Evolutionary conservation across 2,797 vertebrate genomes (phyloP).

Genomic region (Nothura maculosa): DNA sequence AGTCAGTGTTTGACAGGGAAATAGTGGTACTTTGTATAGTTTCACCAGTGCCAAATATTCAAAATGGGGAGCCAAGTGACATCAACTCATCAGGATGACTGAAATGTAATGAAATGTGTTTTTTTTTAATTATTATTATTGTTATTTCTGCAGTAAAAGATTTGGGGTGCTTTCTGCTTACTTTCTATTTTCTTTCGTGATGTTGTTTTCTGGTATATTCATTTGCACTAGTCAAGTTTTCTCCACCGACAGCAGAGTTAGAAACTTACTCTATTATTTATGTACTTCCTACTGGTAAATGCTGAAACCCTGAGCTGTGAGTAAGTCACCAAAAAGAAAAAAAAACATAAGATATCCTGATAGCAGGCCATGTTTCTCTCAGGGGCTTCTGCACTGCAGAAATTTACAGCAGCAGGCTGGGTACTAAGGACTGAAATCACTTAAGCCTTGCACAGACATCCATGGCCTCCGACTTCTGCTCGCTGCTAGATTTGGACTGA

Average conservation of each 20-base stretch:
- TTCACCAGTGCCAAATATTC: neutral
- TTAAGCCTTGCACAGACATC: neutral
- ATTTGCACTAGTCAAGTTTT: neutral
- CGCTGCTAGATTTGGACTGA: neutral
- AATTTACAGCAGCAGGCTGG: fast-evolving
- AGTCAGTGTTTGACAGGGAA: neutral
- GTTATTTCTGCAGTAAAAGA: neutral
- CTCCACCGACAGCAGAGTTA: neutral
- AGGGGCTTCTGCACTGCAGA: neutral
- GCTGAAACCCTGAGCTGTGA: neutral
- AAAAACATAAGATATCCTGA: neutral
- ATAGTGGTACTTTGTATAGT: neutral
- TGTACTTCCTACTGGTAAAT: neutral
- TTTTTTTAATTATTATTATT: neutral
- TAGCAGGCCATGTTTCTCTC: neutral
- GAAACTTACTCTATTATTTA: neutral
- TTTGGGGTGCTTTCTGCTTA: neutral
- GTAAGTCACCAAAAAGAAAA: neutral
- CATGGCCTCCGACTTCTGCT: neutral
- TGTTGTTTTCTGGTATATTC: neutral
- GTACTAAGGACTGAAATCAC: neutral
- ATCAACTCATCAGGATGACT: neutral
- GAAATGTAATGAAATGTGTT: neutral
- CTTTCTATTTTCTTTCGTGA: neutral
- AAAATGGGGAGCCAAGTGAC: neutral